Conservation (phyloP, 1,140 invertebrate species). For the Carcinoscorpius rotundicauda region DNA sequence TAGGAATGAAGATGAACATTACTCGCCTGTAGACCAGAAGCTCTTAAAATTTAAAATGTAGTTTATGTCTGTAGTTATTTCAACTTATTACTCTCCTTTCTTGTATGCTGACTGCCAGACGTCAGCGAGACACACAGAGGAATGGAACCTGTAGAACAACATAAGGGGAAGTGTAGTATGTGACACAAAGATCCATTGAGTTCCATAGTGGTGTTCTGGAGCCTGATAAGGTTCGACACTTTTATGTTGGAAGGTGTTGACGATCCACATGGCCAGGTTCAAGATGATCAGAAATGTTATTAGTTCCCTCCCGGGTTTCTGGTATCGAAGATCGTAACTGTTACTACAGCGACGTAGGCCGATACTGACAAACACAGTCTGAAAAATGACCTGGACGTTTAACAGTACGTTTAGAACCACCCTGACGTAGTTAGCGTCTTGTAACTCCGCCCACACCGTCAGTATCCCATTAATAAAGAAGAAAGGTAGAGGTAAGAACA, state of each 20-base stretch:
- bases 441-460: conserved; percentile 32
- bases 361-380: conserved; percentile 63
- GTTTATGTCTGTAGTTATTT: neutral
- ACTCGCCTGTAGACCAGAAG: no score
- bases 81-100: conserved; percentile 10
- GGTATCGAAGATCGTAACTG: conserved; percentile 44
- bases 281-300: conserved; percentile 65
- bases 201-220: conserved; percentile 54
- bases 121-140: conserved; percentile 64
- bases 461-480: conserved; percentile 55
- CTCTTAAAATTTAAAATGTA: no score
- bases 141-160: conserved; percentile 72
- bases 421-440: neutral
- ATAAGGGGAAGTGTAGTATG: conserved; percentile 60
- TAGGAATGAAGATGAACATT: no score
- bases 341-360: conserved; percentile 56
- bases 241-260: conserved; percentile 65
- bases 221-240: conserved; percentile 45
- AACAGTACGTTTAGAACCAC: conserved; percentile 9
- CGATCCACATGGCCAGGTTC: conserved; percentile 66
- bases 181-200: conserved; percentile 57
- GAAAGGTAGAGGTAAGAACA: conserved; percentile 55
- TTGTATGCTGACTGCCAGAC: conserved; percentile 70
- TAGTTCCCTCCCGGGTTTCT: conserved; percentile 60
- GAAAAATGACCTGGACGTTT: conserved; percentile 37